phyloP scores from a whole-genome alignment of 2,888 invertebrate genomes.

The Oxytorus armatus region DNA sequence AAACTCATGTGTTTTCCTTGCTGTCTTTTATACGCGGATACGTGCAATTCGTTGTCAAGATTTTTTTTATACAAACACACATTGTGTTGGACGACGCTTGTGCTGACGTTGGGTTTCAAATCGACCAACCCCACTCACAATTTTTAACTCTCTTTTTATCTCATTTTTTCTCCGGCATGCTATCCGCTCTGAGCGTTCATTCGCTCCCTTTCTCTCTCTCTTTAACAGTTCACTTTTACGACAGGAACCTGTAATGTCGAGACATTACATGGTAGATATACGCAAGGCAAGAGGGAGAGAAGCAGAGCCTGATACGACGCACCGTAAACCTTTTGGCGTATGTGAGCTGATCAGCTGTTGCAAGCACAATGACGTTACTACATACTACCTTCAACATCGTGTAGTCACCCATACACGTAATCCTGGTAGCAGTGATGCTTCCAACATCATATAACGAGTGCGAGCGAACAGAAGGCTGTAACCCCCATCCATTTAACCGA shows the following conservation, averaged over 20 bases:
- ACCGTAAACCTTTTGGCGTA: conserved; percentile 72
- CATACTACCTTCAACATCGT: conserved; percentile 14
- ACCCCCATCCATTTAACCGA: conserved; percentile 4
- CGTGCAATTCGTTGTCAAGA: no score
- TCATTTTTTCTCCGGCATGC: conserved; percentile 66
- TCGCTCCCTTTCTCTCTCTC: conserved; percentile 40
- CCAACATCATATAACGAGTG: background rate
- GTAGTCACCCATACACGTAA: conserved; percentile 15
- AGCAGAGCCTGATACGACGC: conserved; percentile 65
- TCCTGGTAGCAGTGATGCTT: conserved; percentile 32
- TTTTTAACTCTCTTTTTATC: conserved; percentile 7
- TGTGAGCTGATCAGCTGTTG: conserved; percentile 43
- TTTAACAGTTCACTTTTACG: conserved; percentile 59
- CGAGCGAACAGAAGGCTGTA: conserved; percentile 9
- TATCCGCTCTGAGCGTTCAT: conserved; percentile 68
- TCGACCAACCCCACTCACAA: background rate
- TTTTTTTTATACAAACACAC: background rate
- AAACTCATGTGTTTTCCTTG: conserved; percentile 9
- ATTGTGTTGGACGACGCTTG: conserved; percentile 21
- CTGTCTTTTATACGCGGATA: no score
- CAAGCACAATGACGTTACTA: conserved; percentile 31
- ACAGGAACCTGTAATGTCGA: conserved; percentile 54
- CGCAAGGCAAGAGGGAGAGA: conserved; percentile 67
- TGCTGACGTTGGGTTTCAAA: conserved; percentile 2
- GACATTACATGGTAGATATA: conserved; percentile 58